Evolutionary conservation across 2,113 vertebrate species (phyloP).

Genomic region (Ameiurus melas): DNA sequence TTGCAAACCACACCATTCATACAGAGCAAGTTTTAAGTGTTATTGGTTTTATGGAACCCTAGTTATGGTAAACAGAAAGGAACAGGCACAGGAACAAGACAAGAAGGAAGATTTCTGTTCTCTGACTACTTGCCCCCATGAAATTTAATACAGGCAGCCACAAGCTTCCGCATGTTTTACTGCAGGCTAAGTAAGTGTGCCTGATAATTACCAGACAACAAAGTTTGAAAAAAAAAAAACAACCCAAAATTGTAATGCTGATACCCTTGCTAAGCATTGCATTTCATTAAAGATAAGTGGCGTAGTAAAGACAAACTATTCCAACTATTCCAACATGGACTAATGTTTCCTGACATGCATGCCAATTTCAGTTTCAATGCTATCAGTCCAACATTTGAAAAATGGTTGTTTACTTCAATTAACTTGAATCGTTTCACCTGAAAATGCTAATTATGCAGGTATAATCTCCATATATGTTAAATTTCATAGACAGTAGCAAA

Average conservation of each 20-base stretch:
- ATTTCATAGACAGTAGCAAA: neutral
- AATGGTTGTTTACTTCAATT: neutral
- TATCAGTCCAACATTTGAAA: neutral
- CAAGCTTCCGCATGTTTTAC: neutral
- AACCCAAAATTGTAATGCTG: neutral
- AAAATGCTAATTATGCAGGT: neutral
- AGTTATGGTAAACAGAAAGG: neutral
- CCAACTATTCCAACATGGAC: too few relatives aligned
- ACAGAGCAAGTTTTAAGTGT: neutral
- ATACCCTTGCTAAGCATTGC: neutral
- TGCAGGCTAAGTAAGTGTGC: neutral
- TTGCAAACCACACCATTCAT: neutral
- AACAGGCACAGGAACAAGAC: neutral
- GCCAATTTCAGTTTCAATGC: neutral
- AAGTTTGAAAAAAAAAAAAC: neutral
- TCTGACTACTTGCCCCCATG: neutral
- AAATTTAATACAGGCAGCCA: constrained; percentile 39
- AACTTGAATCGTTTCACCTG: neutral
- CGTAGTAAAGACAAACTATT: neutral
- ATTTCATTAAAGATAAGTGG: neutral
- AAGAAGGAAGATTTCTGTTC: constrained; percentile 27
- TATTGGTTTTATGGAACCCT: neutral
- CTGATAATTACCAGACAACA: neutral
- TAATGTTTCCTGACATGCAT: neutral
- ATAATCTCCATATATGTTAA: neutral